Percentiles rank a stretch among this genome's conserved stretches.
Conservation (phyloP, 2,113 vertebrate genomes). For the Archilochus colubris region DNA sequence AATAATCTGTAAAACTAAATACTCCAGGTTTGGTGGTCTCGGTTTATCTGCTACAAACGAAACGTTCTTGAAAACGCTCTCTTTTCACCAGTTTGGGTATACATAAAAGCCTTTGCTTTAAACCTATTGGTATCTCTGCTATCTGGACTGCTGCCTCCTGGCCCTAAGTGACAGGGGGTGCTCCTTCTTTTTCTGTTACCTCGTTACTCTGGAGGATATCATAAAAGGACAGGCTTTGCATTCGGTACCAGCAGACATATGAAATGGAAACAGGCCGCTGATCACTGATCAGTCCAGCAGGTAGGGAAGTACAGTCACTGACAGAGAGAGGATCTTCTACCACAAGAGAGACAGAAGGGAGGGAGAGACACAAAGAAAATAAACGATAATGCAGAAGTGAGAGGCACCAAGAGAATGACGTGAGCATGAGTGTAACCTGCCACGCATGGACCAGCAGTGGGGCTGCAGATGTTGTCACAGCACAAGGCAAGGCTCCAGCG, state of each 20-base stretch:
- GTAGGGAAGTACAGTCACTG: conserved; percentile 80
- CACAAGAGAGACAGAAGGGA: conserved; percentile 76
- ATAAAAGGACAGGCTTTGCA: conserved; percentile 88
- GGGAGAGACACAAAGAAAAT: conserved; percentile 71
- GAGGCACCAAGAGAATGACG: conserved; percentile 14
- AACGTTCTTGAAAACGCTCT: background rate
- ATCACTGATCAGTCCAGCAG: conserved; percentile 81
- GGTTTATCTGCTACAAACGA: background rate
- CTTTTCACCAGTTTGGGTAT: background rate
- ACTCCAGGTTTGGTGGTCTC: background rate
- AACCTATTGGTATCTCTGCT: background rate
- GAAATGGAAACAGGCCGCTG: conserved; percentile 84
- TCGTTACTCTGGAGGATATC: conserved; percentile 86
- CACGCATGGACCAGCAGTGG: conserved; percentile 5
- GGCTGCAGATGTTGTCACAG: conserved; percentile 42
- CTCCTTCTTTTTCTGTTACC: conserved; percentile 79
- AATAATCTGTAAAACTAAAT: background rate
- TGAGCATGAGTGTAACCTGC: conserved; percentile 28
- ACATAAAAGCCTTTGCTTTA: background rate
- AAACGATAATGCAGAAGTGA: conserved; percentile 65
- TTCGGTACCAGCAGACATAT: conserved; percentile 86
- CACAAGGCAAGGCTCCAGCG: background rate
- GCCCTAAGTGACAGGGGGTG: background rate
- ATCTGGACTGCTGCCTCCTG: background rate
- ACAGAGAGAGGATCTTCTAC: conserved; percentile 86